Evolutionary conservation across 1,140 invertebrate genomes (phyloP).

Genomic region (Zophobas morio): DNA sequence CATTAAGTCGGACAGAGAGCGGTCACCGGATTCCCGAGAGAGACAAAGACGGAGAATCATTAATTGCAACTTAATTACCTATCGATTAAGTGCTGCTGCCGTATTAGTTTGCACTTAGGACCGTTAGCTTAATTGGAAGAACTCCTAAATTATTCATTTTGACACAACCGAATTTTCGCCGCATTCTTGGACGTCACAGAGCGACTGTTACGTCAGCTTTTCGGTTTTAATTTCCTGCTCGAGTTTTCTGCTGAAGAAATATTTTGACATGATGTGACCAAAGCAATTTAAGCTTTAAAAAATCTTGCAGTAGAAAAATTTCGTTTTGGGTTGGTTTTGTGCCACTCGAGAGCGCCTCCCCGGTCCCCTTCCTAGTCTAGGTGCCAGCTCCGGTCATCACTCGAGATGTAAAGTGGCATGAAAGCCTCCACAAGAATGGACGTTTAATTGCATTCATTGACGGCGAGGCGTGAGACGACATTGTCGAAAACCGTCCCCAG

Average conservation of each 20-base stretch:
- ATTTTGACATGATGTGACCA: no score
- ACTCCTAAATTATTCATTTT: neutral
- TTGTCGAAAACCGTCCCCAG: conserved; percentile 52
- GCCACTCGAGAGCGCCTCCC: no score
- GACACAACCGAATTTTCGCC: neutral
- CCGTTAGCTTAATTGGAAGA: conserved; percentile 27
- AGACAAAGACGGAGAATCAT: neutral
- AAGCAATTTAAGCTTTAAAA: no score
- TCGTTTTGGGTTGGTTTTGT: no score
- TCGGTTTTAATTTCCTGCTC: no score
- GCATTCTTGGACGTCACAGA: neutral
- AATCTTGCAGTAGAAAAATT: no score
- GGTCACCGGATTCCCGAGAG: neutral
- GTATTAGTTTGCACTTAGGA: conserved; percentile 30
- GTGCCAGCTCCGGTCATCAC: neutral
- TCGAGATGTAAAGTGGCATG: conserved; percentile 29
- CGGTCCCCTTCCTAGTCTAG: no score
- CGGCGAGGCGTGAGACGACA: conserved; percentile 58
- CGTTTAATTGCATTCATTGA: conserved; percentile 62
- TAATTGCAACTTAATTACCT: conserved; percentile 22
- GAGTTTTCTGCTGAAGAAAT: no score
- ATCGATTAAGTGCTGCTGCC: conserved; percentile 22
- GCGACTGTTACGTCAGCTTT: no score
- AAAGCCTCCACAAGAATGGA: conserved; percentile 55
- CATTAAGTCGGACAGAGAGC: conserved; percentile 1